Evolutionary conservation across 1,140 invertebrate genomes (phyloP).

Genomic region (Pantala flavescens): DNA sequence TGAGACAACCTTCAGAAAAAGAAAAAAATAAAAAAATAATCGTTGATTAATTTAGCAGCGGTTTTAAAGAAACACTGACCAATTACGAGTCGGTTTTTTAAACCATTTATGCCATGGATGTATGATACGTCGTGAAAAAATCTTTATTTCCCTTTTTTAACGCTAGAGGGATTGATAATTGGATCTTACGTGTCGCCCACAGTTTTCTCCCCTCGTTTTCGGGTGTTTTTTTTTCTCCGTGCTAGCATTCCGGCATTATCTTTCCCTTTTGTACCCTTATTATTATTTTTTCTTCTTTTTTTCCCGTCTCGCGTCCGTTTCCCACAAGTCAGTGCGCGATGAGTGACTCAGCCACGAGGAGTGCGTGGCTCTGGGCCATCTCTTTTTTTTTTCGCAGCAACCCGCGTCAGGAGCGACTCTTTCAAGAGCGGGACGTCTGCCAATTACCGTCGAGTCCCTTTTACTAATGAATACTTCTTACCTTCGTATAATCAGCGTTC

Average conservation of each 20-base stretch:
- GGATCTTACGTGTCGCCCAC: background rate
- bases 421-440: background rate
- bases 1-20: no score
- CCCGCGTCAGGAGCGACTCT: background rate
- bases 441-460: background rate
- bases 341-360: background rate
- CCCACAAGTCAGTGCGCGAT: background rate
- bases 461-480: conserved; percentile 5
- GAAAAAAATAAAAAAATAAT: no score
- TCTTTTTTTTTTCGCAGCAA: background rate
- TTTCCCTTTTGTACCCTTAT: background rate
- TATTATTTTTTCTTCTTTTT: background rate
- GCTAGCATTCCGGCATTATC: background rate
- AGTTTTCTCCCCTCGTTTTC: no score
- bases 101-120: no score
- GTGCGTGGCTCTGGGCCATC: background rate
- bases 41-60: no score
- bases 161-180: background rate
- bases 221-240: background rate
- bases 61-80: no score
- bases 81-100: no score
- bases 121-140: no score
- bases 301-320: background rate
- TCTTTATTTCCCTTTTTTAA: no score
- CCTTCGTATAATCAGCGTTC: background rate